These are phyloP conservation scores for Channallabes apus DNA, from an alignment of 2,797 vertebrate genomes.

Conservation along the genomic window DNA sequence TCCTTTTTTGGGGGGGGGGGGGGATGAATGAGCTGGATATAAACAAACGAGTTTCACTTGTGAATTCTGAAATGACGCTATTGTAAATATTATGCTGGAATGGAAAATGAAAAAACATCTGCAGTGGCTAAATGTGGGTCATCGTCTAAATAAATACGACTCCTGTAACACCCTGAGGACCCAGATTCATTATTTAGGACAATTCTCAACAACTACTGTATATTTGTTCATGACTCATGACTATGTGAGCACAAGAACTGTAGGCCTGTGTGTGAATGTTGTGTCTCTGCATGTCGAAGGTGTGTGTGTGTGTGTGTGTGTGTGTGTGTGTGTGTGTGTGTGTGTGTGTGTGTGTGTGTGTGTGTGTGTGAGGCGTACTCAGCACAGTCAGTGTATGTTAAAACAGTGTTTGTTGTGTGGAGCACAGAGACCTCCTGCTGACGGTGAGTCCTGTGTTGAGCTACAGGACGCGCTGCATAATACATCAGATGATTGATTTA, in stretches of 20 bases:
- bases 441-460: conserved; percentile 54
- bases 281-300: too few relatives aligned
- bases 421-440: conserved; percentile 25
- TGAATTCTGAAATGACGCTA: not conserved
- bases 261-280: not conserved
- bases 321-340: not conserved
- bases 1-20: too few relatives aligned
- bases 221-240: conserved; percentile 7
- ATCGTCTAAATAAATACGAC: too few relatives aligned
- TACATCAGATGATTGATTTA: conserved; percentile 73
- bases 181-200: not conserved
- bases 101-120: not conserved
- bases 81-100: not conserved
- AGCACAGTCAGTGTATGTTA: conserved; percentile 31
- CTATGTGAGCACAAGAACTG: not conserved
- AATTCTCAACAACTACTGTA: not conserved
- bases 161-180: not conserved
- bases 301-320: not conserved
- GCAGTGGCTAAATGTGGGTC: not conserved
- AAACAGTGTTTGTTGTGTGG: conserved; percentile 30
- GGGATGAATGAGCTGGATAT: not conserved
- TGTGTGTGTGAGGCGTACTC: not conserved
- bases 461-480: conserved; percentile 72
- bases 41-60: not conserved
- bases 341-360: not conserved